Evolutionary conservation across 2,888 invertebrate species (phyloP), one percentile per base, ranked within the genome.

Genomic region (Watsonalla binaria): DNA sequence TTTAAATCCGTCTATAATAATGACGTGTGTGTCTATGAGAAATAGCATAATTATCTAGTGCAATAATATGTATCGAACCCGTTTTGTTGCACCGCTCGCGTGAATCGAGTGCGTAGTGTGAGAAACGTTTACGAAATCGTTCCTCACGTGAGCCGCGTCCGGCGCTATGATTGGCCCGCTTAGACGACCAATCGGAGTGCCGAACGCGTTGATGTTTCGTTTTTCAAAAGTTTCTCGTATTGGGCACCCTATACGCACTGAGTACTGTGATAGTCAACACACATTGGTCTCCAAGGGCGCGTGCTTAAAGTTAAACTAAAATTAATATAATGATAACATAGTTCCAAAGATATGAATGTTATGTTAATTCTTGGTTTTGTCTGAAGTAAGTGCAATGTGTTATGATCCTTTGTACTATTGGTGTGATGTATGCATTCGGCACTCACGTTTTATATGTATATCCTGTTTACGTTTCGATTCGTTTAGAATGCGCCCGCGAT

Each of bases 21-120:
- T 69, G 70, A 69, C 68, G 60, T 65, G 62, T 64, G 64, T 55
- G 68, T 68, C 68, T 62, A 71, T 66, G 68, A 74, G 77, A 76
- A 66, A 71, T 86, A 87, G 86, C 85, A 82, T 88, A 87, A 84
- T 84, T 77, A 70, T 72, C 71, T 85, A 87, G 89, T 89, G 89
- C 89, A 90, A 90, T 89, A 90, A 84, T 11, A 71, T 76, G 63
- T 78, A 70, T 78, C 8, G 37, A 37, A 6, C 37, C 37, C 8
- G 37, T 37, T 37, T 2, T 42, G 42, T 8, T 5, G 42, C 42
- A 42, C 42, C 42, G 11, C 11, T 42, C 42, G 42, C 42, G 11
- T 42, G 42, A 24, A n/a, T n/a, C n/a, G n/a, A n/a, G n/a, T n/a
- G 24, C 4, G 24, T 24, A 24, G 24, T 24, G 24, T 4, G 24